Evolutionary conservation across 1,140 invertebrate genomes (phyloP).

Genomic region (Megathymus violae): DNA sequence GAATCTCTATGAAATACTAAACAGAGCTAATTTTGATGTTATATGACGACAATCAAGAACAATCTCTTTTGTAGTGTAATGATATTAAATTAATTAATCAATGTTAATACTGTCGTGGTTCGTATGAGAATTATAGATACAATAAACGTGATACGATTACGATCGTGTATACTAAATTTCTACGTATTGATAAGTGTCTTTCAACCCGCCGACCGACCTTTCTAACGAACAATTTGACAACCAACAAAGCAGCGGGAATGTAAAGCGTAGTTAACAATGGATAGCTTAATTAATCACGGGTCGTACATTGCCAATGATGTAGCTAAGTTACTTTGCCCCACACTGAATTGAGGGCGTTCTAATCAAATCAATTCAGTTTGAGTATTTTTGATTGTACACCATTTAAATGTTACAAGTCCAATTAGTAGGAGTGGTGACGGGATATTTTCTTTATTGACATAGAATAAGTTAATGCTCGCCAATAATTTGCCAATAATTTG

Average conservation of each 20-base stretch:
- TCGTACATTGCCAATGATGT: slow-evolving; percentile 18
- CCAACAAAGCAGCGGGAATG: slow-evolving; percentile 9
- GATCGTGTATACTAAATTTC: too few species aligned
- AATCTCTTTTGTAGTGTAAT: too few species aligned
- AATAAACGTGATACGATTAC: background rate
- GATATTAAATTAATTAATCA: too few species aligned
- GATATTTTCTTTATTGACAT: too few species aligned
- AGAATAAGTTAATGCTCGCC: too few species aligned
- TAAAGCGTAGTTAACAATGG: slow-evolving; percentile 25
- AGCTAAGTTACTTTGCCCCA: slow-evolving; percentile 2
- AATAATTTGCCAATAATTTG: too few species aligned
- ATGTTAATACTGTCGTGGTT: too few species aligned
- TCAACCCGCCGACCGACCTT: slow-evolving; percentile 11
- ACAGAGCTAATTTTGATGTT: too few species aligned
- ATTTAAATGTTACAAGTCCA: background rate
- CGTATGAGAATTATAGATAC: too few species aligned
- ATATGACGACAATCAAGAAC: too few species aligned
- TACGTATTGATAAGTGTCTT: slow-evolving; percentile 7
- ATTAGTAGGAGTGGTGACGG: too few species aligned
- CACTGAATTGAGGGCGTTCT: slow-evolving; percentile 3
- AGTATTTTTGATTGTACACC: background rate
- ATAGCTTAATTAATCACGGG: slow-evolving; percentile 26
- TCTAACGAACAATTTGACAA: slow-evolving; percentile 18
- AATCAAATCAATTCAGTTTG: background rate
- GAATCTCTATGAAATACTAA: too few species aligned